Percentiles rank a stretch among this genome's conserved stretches.
Conservation (phyloP, 1,140 invertebrate species). For the Meloidogyne chitwoodi region DNA sequence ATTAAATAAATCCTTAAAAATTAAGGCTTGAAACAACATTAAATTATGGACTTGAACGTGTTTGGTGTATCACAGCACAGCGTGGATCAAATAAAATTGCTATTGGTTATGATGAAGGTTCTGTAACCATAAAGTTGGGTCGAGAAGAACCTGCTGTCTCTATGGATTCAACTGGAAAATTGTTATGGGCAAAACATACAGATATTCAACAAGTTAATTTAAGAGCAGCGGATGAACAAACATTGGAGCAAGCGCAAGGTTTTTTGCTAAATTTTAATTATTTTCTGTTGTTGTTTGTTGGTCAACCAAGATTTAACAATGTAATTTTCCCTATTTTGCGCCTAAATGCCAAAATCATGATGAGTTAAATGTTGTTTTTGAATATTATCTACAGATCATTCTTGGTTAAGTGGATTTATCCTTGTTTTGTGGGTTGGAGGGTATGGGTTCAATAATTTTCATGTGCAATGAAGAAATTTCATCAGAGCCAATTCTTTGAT, state of each 20-base stretch:
- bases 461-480: neutral
- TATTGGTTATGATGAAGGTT: constrained; percentile 95
- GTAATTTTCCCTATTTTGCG: no score
- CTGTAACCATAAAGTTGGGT: constrained; percentile 92
- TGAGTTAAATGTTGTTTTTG: neutral
- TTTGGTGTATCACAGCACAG: constrained; percentile 93
- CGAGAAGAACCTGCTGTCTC: constrained; percentile 96
- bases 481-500: neutral
- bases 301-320: no score
- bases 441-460: neutral
- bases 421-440: neutral
- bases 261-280: neutral
- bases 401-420: neutral
- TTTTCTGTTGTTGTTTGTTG: no score
- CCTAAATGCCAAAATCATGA: no score
- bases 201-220: constrained; percentile 97
- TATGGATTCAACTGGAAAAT: constrained; percentile 96
- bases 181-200: constrained; percentile 95
- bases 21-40: constrained; percentile 79
- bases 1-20: neutral
- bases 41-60: constrained; percentile 94
- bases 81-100: constrained; percentile 94
- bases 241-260: constrained; percentile 50
- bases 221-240: constrained; percentile 66
- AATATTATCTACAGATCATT: neutral